Evolutionary conservation across 2,888 invertebrate genomes (phyloP).

Genomic region (Pristionchus entomophagus): DNA sequence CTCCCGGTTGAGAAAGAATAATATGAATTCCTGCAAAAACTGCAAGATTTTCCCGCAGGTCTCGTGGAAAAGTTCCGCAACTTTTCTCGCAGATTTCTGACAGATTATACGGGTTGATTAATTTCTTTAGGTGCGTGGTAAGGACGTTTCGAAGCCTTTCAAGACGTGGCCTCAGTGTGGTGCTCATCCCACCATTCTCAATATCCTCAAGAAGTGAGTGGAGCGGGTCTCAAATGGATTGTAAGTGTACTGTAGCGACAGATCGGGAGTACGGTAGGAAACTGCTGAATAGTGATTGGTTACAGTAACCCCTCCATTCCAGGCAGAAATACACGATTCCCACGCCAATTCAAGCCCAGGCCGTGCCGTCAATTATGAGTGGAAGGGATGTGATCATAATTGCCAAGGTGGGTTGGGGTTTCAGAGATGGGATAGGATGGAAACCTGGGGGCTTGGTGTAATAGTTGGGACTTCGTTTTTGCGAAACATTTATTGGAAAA

Average conservation of each 20-base stretch:
- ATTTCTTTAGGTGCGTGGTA: constrained; percentile 89
- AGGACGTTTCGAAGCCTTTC: constrained; percentile 94
- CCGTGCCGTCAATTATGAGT: constrained; percentile 91
- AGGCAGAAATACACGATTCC: constrained; percentile 90
- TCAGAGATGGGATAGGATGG: no score
- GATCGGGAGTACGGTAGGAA: not conserved
- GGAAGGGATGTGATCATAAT: constrained; percentile 96
- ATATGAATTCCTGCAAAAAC: no score
- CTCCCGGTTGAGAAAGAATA: no score
- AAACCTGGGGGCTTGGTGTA: no score
- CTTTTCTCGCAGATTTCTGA: no score
- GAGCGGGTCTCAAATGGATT: not conserved
- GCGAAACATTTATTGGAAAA: no score
- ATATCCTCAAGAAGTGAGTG: constrained; percentile 87
- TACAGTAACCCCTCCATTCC: constrained; percentile 48
- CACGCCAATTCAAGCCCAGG: constrained; percentile 98
- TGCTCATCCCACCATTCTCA: constrained; percentile 93
- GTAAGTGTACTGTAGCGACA: not conserved
- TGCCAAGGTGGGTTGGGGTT: constrained; percentile 83
- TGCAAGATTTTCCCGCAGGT: no score
- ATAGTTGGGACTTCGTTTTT: no score
- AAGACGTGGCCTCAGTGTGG: constrained; percentile 98
- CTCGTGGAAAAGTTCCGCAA: no score
- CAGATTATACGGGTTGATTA: no score
- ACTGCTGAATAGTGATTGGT: not conserved